Base-by-base conservation (phyloP, 2,888 invertebrate genomes). In the Drosophila colorata region DNA sequence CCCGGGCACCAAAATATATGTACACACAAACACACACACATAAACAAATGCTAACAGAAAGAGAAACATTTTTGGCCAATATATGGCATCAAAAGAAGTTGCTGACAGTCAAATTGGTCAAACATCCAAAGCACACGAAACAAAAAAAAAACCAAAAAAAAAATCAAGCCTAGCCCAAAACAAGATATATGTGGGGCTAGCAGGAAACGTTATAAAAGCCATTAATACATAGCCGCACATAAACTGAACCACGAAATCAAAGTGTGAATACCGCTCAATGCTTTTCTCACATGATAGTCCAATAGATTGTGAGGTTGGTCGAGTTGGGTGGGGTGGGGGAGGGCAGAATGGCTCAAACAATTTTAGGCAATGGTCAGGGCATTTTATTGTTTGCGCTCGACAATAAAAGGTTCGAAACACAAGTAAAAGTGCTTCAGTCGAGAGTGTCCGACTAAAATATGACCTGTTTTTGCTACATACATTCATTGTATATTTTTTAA, bases 121-220 rank as follows among this genome's bases (percentile, higher is more conserved):
- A 28, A 28, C 9, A 28, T 9, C 28, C 28, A 28, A 66, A 74
- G 51, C 59, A 55, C 67, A 44, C 57, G 28, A 51, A 41, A 35
- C 31, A 8, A 37, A 1, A 37, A n/a, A 40, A 11, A 31, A 5
- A 20, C 16, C 31, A 25, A 13, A 11, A 25, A 13, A 35, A 13
- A 33, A 4, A 38, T n/a, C n/a, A 9, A 33, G 23, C 40, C 67
- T 40, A 25, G 37, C 53, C 31, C 40, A 46, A 49, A 56, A 63
- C 58, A 77, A 49, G 61, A 79, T 69, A 76, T 80, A 71, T 74
- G 66, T 69, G 37, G 61, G 51, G 61, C 48, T 64, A 48, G 53
- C 85, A 74, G 82, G 80, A 74, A 79, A 75, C 80, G 83, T 78
- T 85, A 82, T 79, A 87, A 87, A 85, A 76, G 85, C 86, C 70